Percentiles rank a stretch among this genome's conserved stretches.
These are phyloP conservation scores for Percopsis transmontana DNA, from an alignment of 2,113 vertebrate genomes.

Conservation along the genomic window DNA sequence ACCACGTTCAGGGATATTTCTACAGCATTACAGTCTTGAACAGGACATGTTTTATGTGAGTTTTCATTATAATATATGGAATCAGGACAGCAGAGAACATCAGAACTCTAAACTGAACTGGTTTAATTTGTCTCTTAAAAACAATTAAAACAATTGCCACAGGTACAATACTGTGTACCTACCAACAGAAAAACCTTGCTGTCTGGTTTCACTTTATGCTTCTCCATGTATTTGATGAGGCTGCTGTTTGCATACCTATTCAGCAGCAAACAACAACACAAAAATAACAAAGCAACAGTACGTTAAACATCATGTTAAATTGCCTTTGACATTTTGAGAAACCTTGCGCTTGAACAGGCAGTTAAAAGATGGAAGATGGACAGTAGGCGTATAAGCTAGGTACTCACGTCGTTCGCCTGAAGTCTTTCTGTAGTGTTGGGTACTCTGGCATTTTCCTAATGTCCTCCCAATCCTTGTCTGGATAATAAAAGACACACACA, in stretches of 20 bases:
- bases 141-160: background rate
- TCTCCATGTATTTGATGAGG: constrained; percentile 99
- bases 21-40: too few relatives aligned
- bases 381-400: background rate
- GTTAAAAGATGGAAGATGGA: background rate
- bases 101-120: background rate
- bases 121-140: background rate
- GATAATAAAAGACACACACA: constrained; percentile 9
- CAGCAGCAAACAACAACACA: constrained; percentile 47
- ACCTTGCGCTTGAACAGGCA: background rate
- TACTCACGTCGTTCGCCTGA: constrained; percentile 98
- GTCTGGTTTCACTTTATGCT: constrained; percentile 99
- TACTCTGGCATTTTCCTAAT: constrained; percentile 99
- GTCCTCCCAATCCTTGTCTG: constrained; percentile 99
- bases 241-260: constrained; percentile 97
- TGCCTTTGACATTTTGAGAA: background rate
- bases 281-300: background rate
- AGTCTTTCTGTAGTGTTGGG: constrained; percentile 97
- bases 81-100: too few relatives aligned
- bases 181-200: constrained; percentile 99
- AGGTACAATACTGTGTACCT: constrained; percentile 29
- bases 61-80: too few relatives aligned
- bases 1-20: too few relatives aligned
- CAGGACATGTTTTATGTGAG: too few relatives aligned
- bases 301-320: background rate